Evolutionary conservation across 2,797 vertebrate species (phyloP).

Genomic region (Melanogrammus aeglefinus): DNA sequence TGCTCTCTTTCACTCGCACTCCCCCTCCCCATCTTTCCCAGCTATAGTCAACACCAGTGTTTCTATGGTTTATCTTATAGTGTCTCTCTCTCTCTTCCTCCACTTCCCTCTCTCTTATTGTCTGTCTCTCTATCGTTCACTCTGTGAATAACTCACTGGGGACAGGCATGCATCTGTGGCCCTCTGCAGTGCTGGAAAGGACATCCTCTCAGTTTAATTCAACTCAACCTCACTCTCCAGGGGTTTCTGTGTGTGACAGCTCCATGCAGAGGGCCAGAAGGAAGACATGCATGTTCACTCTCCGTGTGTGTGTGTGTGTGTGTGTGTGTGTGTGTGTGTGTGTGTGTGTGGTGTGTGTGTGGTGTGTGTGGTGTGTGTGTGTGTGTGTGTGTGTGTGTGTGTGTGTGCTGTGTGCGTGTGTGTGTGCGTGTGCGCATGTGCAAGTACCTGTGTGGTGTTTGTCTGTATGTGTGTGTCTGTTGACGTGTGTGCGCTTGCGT

Average conservation of each 20-base stretch:
- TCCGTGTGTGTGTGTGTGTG: constrained; percentile 13
- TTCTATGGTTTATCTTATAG: constrained; percentile 17
- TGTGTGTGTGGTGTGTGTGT: not conserved
- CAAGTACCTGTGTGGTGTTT: not conserved
- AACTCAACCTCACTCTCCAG: constrained; percentile 65
- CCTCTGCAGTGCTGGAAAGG: constrained; percentile 64
- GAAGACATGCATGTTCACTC: constrained; percentile 49
- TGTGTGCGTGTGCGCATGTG: not conserved
- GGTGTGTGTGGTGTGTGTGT: not conserved
- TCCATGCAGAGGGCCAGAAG: constrained; percentile 57
- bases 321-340: constrained; percentile 7
- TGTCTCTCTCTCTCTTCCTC: constrained; percentile 16
- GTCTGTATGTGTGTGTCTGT: not conserved
- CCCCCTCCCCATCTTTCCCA: constrained; percentile 27
- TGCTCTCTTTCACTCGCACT: constrained; percentile 25
- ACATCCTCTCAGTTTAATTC: constrained; percentile 72
- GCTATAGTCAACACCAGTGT: not conserved
- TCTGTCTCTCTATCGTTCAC: constrained; percentile 1
- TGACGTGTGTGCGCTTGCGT: constrained; percentile 8
- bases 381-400: constrained; percentile 12
- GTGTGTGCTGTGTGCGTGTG: not conserved
- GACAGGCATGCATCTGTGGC: constrained; percentile 53
- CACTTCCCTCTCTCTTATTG: constrained; percentile 25
- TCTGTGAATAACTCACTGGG: constrained; percentile 45
- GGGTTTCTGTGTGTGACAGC: constrained; percentile 66